These are phyloP conservation scores for Mizuhopecten yessoensis DNA, from an alignment of 1,140 invertebrate genomes.

Conservation along the genomic window DNA sequence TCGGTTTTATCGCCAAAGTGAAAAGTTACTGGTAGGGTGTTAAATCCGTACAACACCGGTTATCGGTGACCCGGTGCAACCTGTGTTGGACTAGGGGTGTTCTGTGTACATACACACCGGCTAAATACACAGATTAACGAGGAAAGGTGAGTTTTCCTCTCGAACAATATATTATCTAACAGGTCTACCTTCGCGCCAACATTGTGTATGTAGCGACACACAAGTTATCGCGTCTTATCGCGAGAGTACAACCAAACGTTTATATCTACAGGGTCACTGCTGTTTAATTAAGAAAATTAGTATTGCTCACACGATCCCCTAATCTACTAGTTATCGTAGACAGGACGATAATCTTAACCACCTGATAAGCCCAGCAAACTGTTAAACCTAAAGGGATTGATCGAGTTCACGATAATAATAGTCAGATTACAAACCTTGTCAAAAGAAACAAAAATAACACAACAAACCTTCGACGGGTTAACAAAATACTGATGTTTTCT, in stretches of 20 bases:
- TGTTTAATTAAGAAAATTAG: conserved; percentile 22
- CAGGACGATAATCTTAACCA: not conserved
- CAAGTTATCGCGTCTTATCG: not conserved
- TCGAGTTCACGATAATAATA: too few species aligned
- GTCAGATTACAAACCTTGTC: too few species aligned
- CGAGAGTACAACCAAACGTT: not conserved
- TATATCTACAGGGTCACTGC: not conserved
- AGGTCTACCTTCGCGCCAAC: not conserved
- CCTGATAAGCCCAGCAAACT: too few species aligned
- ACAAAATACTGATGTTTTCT: too few species aligned
- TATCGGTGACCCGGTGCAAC: not conserved
- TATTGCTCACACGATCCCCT: not conserved
- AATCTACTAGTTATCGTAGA: not conserved
- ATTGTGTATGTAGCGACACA: not conserved
- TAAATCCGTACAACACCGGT: not conserved
- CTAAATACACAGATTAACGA: not conserved
- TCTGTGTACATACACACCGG: not conserved
- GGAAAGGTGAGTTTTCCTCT: not conserved
- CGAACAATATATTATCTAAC: not conserved
- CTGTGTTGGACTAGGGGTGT: not conserved
- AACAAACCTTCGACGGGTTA: too few species aligned
- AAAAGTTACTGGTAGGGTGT: too few species aligned
- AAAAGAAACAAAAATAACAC: too few species aligned
- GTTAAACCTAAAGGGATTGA: too few species aligned
- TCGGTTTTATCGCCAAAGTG: too few species aligned